Percentiles rank a stretch among this genome's conserved stretches.
phyloP scores from a whole-genome alignment of 1,140 invertebrate species.

The Nylanderia fulva region DNA sequence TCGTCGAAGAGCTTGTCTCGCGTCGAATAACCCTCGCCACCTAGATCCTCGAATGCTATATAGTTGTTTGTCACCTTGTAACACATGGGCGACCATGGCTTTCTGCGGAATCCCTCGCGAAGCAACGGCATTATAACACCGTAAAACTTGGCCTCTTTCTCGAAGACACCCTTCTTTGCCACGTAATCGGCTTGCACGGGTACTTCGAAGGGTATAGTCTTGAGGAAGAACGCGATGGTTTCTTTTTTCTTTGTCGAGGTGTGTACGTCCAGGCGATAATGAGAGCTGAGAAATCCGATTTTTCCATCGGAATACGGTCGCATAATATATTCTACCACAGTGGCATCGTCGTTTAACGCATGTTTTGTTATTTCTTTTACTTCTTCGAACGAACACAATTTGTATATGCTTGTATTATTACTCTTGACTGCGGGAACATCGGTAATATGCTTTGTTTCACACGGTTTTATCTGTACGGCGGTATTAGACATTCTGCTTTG shows the following conservation, averaged over 20 bases:
- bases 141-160: slow-evolving; percentile 85
- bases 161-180: slow-evolving; percentile 84
- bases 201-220: slow-evolving; percentile 83
- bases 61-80: slow-evolving; percentile 82
- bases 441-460: slow-evolving; percentile 3
- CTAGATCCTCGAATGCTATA: slow-evolving; percentile 85
- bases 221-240: slow-evolving; percentile 84
- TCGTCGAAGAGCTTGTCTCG: slow-evolving; percentile 83
- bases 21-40: slow-evolving; percentile 78
- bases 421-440: background rate
- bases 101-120: slow-evolving; percentile 70
- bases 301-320: slow-evolving; percentile 79
- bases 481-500: background rate
- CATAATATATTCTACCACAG: slow-evolving; percentile 72
- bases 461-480: background rate
- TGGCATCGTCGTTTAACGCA: slow-evolving; percentile 35
- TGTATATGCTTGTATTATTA: background rate
- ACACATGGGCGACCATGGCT: slow-evolving; percentile 81
- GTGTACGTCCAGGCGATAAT: slow-evolving; percentile 78
- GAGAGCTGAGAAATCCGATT: slow-evolving; percentile 85
- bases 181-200: slow-evolving; percentile 82
- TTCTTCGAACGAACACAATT: slow-evolving; percentile 73
- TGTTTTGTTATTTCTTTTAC: slow-evolving; percentile 68
- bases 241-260: slow-evolving; percentile 39
- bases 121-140: slow-evolving; percentile 82